Base-by-base conservation (phyloP, 1,140 invertebrate genomes). In the Euura lappo region DNA sequence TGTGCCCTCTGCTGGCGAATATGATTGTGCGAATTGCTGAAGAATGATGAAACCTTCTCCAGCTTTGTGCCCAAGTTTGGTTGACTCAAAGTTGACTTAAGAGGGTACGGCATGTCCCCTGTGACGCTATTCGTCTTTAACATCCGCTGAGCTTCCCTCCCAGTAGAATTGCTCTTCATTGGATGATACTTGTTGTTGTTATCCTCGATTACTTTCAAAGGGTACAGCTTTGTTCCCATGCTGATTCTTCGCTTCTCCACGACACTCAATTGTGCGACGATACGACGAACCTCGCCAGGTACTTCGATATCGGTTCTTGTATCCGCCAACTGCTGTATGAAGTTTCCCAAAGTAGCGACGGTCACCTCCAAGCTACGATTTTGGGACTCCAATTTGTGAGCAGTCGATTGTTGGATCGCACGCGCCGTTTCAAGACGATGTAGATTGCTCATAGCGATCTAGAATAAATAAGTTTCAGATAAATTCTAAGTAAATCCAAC, bases 331-430 rank as follows among this genome's bases (percentile, higher is more conserved):
- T 89, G 89, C 51, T 90, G 89, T 45, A 93, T 87, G 72, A 91
- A 93, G 2, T 87, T 86, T 1, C 91, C 92, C 2, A 93, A 82
- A 1, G 90, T 90, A 0, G 85, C 76, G 2, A 93, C 89, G 0
- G 91, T 93, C 1, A 92, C 88, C 79, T 93, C 92, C 43, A 93
- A 76, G 28, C 89, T 89, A 47, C 92, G 89, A 71, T 91, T 91
- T 72, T 93, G 90, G 42, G 90, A 89, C 76, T 93, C 92, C 3
- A 93, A 77, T 70, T 89, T 87, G 47, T 91, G 89, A 8, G 92
- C 83, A 72, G 88, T 88, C 0, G 89, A 80, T 77, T 92, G 89
- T 73, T 92, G 90, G 10, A 89, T 81, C 0, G 88, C 84, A 7
- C 91, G 88, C 0, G 87, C 90, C 4, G 88, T 90, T 76, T 93